Evolutionary conservation across 2,113 vertebrate species (phyloP).

Genomic region (Passer montanus): DNA sequence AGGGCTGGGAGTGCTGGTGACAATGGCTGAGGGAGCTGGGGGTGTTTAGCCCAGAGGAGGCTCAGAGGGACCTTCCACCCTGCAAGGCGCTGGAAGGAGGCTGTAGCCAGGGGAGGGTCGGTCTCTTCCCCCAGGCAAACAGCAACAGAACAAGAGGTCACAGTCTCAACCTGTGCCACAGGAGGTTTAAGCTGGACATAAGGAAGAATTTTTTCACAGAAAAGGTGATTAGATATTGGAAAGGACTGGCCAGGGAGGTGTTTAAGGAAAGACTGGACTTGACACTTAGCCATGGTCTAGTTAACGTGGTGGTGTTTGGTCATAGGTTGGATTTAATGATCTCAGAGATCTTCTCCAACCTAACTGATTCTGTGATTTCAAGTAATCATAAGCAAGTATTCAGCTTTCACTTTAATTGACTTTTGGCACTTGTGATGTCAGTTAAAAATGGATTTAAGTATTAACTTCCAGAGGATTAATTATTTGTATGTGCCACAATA

Average conservation of each 20-base stretch:
- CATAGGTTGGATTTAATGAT: not conserved
- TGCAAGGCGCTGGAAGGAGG: not conserved
- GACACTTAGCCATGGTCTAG: not conserved
- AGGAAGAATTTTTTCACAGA: not conserved
- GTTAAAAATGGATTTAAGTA: conserved; percentile 40
- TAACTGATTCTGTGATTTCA: not conserved
- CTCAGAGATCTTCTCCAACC: not conserved
- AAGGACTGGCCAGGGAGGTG: not conserved
- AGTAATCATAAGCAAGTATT: conserved; percentile 37
- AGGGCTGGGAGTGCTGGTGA: not conserved
- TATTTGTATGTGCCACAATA: conserved; percentile 1
- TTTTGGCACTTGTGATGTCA: not conserved
- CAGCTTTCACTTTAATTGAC: not conserved
- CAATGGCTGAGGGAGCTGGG: not conserved
- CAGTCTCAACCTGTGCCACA: accelerated
- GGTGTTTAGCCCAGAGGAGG: not conserved
- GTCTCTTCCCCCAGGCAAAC: not conserved
- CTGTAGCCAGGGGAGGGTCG: accelerated
- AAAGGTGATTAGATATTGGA: not conserved
- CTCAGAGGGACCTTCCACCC: not conserved
- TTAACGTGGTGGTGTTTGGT: not conserved
- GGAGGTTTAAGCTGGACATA: not conserved
- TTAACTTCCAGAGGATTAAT: not conserved
- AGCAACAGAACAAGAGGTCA: not conserved
- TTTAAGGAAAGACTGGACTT: not conserved